phyloP scores from a whole-genome alignment of 2,113 vertebrate species.

The Carassius auratus region DNA sequence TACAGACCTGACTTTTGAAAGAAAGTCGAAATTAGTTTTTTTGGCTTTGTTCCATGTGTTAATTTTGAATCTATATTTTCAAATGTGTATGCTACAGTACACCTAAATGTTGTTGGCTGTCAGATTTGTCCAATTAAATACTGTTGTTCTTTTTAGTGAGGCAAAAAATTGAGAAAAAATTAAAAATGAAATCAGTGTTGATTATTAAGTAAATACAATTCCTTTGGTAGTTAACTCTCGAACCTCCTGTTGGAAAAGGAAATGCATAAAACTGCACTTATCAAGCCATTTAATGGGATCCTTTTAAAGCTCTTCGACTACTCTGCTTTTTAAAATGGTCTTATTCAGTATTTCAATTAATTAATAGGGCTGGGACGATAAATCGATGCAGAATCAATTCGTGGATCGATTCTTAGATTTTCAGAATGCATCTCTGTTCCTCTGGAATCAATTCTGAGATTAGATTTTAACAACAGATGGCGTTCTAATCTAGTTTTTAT shows the following conservation, averaged over 20 bases:
- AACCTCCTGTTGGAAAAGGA: background rate
- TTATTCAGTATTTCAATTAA: background rate
- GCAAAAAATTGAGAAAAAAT: too few relatives aligned
- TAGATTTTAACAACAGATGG: too few relatives aligned
- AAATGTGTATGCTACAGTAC: background rate
- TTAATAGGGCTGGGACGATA: too few relatives aligned
- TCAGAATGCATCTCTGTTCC: too few relatives aligned
- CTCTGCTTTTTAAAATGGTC: conserved; percentile 8
- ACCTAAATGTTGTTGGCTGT: background rate
- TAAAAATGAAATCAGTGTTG: too few relatives aligned
- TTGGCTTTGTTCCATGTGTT: background rate
- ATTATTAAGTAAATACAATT: background rate
- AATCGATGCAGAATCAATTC: too few relatives aligned
- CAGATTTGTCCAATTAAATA: background rate
- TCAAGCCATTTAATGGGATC: background rate
- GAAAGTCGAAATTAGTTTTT: background rate
- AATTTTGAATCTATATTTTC: background rate
- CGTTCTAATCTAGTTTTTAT: too few relatives aligned
- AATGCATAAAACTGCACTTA: background rate
- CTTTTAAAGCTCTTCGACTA: background rate
- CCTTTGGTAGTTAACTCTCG: background rate
- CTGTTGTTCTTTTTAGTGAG: background rate
- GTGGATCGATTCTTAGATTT: too few relatives aligned
- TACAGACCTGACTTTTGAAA: background rate
- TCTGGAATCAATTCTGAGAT: too few relatives aligned